Evolutionary conservation across 2,113 vertebrate genomes (phyloP).

Genomic region (Phrynosoma platyrhinos): DNA sequence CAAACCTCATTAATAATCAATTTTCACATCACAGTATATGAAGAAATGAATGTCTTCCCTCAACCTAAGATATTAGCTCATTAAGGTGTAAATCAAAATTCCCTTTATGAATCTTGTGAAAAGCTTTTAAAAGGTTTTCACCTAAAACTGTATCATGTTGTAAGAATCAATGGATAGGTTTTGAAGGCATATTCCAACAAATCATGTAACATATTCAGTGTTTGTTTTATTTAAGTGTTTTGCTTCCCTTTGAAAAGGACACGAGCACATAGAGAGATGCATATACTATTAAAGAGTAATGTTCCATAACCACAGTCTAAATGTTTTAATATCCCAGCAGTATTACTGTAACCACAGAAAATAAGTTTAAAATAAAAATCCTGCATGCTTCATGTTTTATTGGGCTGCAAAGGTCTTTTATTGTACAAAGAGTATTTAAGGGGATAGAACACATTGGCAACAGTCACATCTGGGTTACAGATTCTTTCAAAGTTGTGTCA

Average conservation of each 20-base stretch:
- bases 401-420: neutral
- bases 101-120: neutral
- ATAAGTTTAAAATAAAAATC: neutral
- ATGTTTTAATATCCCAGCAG: slow-evolving; percentile 6
- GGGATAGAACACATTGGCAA: neutral
- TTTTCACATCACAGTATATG: neutral
- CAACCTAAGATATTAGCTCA: neutral
- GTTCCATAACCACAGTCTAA: slow-evolving; percentile 19
- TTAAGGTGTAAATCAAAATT: neutral
- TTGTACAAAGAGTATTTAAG: neutral
- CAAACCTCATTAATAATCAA: neutral
- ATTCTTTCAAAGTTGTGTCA: neutral
- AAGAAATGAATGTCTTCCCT: neutral
- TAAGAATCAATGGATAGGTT: neutral
- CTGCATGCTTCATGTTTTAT: neutral
- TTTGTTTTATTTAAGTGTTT: neutral
- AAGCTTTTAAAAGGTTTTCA: neutral
- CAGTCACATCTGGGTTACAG: neutral
- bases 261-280: neutral
- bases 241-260: neutral
- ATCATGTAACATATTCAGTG: neutral
- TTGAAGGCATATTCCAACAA: neutral
- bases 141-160: neutral
- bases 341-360: neutral
- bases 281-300: slow-evolving; percentile 22